Evolutionary conservation across 23 tunicate species (phyloP), one percentile per base, ranked within the genome.

Genomic region (Halocynthia roretzi): DNA sequence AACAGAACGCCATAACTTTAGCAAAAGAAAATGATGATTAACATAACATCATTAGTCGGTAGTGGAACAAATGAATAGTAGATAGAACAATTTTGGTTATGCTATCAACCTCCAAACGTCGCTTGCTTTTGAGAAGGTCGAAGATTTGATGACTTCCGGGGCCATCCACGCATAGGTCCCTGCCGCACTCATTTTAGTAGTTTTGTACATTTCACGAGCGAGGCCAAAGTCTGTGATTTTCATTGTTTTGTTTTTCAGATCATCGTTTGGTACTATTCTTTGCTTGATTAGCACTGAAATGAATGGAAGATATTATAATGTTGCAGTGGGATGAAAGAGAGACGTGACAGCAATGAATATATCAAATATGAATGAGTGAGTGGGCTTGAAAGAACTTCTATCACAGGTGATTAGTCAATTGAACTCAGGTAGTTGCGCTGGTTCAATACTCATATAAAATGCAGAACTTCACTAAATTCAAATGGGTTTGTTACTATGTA

Each of bases 101-200:
- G 52, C n/a, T 10, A 83, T 56, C 23, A 69, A 91, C 98, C 96
- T 89, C 99, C 99, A 96, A 68, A 96, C 99, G 80, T 96, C 99
- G 54, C 93, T 89, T 8, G 86, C 83, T 70, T 84, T 84, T 9
- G 99, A 96, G 70, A 88, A 96, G 48, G 80, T 89, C 10, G 87
- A 85, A 10, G 89, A 78, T 69, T 83, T 86, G 66, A 96, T 96
- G 76, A 83, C 87, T 77, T 96, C 99, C 51, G 99, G 99, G 18
- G 99, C 99, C 99, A 96, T 96, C 93, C 93, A 96, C 10, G 99
- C 99, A 64, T 85, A 89, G 48, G 99, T 96, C 10, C 99, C 99
- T 22, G 96, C 99, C 48, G 93, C 89, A 49, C 90, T 86, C 88
- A 96, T 85, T 52, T 79, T 80, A 0, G 87, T 86, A 6, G 91